phyloP scores from a whole-genome alignment of 2,888 invertebrate genomes.

The Choristoneura rosaceana region DNA sequence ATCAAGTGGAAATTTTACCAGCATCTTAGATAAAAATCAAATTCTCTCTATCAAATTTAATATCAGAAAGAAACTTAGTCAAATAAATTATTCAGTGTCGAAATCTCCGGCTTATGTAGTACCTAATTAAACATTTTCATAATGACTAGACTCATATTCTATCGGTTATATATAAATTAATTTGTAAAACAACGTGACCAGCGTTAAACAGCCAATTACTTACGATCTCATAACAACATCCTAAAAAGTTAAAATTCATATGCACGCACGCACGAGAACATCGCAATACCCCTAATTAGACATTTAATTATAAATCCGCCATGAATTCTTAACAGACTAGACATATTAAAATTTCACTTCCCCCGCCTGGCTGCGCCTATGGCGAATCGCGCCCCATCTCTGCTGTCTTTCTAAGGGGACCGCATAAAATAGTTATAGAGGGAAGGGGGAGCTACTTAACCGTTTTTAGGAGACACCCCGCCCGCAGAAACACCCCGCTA shows the following conservation, averaged over 20 bases:
- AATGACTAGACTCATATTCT: not conserved
- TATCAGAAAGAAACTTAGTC: too few relatives aligned
- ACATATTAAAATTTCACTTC: conserved; percentile 84
- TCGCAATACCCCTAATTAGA: conserved; percentile 76
- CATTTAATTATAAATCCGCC: conserved; percentile 82
- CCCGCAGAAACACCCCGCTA: conserved; percentile 76
- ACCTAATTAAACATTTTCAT: not conserved
- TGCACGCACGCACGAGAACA: conserved; percentile 67
- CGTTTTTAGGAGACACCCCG: conserved; percentile 85
- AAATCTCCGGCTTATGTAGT: too few relatives aligned
- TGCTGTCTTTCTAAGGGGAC: conserved; percentile 85
- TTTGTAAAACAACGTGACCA: conserved; percentile 9
- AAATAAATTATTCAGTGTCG: too few relatives aligned
- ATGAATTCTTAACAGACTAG: conserved; percentile 83
- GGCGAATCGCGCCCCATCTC: conserved; percentile 81
- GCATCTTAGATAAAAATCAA: too few relatives aligned
- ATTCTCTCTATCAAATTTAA: too few relatives aligned
- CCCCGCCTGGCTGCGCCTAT: conserved; percentile 72
- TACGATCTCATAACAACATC: conserved; percentile 36
- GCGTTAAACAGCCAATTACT: conserved; percentile 34
- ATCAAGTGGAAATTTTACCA: too few relatives aligned
- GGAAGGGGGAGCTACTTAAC: conserved; percentile 84
- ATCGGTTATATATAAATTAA: not conserved
- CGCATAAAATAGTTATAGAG: conserved; percentile 85
- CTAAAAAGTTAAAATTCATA: conserved; percentile 63